phyloP scores from a whole-genome alignment of 2,888 invertebrate genomes.

The Cybosia mesomella region DNA sequence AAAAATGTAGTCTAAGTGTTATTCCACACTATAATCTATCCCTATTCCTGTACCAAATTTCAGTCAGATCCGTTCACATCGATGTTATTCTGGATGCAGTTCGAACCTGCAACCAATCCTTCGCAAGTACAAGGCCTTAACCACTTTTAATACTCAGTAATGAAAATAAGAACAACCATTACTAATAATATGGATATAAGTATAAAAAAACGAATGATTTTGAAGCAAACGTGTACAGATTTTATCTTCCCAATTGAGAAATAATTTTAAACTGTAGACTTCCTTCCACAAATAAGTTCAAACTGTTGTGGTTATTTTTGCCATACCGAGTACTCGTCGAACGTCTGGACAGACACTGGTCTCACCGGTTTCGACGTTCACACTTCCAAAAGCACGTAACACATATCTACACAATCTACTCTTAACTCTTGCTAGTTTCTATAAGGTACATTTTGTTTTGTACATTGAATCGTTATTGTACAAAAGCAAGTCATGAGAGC shows the following conservation, averaged over 20 bases:
- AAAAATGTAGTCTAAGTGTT: no score
- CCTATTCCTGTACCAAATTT: no score
- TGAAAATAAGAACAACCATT: no score
- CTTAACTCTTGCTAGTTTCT: constrained; percentile 29
- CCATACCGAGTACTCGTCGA: constrained; percentile 68
- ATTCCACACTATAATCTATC: no score
- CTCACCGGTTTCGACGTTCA: constrained; percentile 68
- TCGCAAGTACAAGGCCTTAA: no score
- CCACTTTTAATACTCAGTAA: no score
- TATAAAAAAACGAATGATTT: not conserved
- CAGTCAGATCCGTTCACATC: no score
- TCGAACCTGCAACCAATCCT: no score
- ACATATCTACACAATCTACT: constrained; percentile 29
- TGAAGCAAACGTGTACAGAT: not conserved
- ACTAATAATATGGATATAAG: not conserved
- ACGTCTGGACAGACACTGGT: constrained; percentile 73
- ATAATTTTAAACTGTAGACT: constrained; percentile 27
- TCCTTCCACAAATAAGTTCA: constrained; percentile 60
- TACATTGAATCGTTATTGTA: constrained; percentile 10
- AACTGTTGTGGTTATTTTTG: constrained; percentile 71
- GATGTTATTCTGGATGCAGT: no score
- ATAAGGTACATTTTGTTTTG: constrained; percentile 19
- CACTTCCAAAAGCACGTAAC: constrained; percentile 49
- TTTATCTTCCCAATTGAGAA: constrained; percentile 7
- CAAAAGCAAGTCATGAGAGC: constrained; percentile 7